phyloP scores from a whole-genome alignment of 2,797 vertebrate genomes.

The Enteromius viviparus region DNA sequence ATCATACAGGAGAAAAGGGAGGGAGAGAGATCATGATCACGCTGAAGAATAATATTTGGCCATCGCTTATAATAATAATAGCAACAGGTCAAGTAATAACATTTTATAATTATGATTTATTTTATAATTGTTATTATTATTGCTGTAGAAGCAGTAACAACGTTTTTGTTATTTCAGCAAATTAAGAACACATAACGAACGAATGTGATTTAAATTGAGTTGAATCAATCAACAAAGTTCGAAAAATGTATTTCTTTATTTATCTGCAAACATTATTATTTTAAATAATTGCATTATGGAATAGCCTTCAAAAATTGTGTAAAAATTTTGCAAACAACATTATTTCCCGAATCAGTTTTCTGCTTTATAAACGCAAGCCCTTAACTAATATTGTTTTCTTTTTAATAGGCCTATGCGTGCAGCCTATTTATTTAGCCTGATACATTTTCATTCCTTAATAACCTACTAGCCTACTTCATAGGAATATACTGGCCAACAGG shows the following conservation, averaged over 20 bases:
- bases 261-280: neutral
- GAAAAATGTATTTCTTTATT: neutral
- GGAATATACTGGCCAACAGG: neutral
- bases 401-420: no score
- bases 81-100: neutral
- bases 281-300: neutral
- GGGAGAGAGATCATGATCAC: conserved; percentile 15
- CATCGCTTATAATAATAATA: neutral
- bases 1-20: neutral
- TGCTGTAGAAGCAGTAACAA: neutral
- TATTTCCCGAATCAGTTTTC: neutral
- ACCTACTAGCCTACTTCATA: neutral
- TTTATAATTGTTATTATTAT: neutral
- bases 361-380: neutral
- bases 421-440: neutral
- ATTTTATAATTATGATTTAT: neutral
- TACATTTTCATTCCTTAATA: neutral
- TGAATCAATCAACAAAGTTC: no score
- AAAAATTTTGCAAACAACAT: neutral
- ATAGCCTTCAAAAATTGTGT: neutral
- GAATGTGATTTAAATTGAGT: neutral
- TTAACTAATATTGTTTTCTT: neutral
- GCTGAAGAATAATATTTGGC: neutral
- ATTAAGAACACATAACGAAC: neutral
- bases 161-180: no score